These are phyloP conservation scores for Acropora yongei DNA, from an alignment of 64 coral and sea anemone genomes.

Conservation along the genomic window DNA sequence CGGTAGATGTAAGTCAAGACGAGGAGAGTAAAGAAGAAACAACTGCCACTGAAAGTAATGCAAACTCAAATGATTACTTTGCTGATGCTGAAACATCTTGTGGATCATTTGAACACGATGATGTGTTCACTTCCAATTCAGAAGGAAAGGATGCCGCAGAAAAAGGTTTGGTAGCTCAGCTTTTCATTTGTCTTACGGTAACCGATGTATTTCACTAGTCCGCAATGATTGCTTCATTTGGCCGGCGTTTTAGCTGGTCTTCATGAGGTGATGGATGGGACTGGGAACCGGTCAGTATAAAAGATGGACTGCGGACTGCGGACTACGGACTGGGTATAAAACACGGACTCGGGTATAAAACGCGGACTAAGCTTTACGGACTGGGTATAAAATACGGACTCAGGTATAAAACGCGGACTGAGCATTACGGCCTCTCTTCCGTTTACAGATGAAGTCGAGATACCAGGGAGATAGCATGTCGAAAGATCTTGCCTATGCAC, in stretches of 20 bases:
- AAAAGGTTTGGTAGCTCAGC: background rate
- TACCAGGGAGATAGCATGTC: too few species aligned
- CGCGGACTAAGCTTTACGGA: too few species aligned
- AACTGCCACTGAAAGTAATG: background rate
- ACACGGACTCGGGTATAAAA: too few species aligned
- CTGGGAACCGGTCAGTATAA: background rate
- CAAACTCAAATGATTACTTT: conserved; percentile 38
- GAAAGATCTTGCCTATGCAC: too few species aligned
- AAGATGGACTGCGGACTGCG: too few species aligned
- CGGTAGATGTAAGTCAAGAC: background rate
- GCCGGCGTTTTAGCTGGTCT: background rate
- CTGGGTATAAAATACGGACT: too few species aligned
- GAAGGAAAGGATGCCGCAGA: background rate
- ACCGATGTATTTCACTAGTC: background rate
- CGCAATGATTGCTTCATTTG: background rate
- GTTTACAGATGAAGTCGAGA: too few species aligned
- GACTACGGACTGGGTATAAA: too few species aligned
- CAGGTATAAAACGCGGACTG: too few species aligned
- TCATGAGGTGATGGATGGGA: background rate
- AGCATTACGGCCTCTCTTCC: too few species aligned
- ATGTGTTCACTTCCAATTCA: background rate
- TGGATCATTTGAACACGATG: background rate
- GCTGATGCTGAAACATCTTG: conserved; percentile 45
- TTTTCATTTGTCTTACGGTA: background rate
- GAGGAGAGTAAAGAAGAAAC: background rate